phyloP scores from a whole-genome alignment of 2,888 invertebrate genomes.

The Diogma glabrata region DNA sequence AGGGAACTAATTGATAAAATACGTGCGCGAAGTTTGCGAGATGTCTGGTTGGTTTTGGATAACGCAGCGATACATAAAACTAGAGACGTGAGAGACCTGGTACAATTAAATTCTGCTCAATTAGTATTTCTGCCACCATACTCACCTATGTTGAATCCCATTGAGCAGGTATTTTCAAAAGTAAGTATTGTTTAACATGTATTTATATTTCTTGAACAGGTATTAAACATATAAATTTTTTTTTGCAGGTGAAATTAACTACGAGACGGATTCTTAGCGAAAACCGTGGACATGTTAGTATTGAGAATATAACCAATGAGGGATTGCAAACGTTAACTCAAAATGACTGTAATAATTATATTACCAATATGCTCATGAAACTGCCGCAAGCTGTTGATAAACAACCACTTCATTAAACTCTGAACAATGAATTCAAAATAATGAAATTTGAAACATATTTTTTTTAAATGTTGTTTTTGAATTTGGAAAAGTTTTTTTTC shows the following conservation, averaged over 20 bases:
- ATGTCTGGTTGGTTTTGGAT: background rate
- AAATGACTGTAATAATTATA: background rate
- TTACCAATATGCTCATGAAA: background rate
- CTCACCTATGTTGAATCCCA: background rate
- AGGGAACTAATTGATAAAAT: background rate
- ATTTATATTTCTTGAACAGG: too few relatives aligned
- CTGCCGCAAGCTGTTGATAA: background rate
- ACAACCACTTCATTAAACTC: background rate
- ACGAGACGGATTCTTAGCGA: background rate
- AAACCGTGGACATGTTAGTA: background rate
- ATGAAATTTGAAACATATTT: too few relatives aligned
- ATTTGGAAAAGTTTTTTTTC: too few relatives aligned
- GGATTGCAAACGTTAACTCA: background rate
- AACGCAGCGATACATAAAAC: background rate
- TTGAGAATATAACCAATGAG: background rate
- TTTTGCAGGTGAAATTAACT: background rate
- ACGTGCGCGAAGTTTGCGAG: background rate
- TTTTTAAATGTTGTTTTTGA: too few relatives aligned
- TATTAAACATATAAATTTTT: too few relatives aligned
- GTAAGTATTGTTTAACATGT: background rate
- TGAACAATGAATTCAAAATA: too few relatives aligned
- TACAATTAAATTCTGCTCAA: background rate
- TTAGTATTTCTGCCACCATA: background rate
- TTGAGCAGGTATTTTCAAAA: background rate
- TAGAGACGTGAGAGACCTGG: background rate